Base-by-base conservation (phyloP, 53 echinoderm and acorn worm species). In the Patiria pectinifera region DNA sequence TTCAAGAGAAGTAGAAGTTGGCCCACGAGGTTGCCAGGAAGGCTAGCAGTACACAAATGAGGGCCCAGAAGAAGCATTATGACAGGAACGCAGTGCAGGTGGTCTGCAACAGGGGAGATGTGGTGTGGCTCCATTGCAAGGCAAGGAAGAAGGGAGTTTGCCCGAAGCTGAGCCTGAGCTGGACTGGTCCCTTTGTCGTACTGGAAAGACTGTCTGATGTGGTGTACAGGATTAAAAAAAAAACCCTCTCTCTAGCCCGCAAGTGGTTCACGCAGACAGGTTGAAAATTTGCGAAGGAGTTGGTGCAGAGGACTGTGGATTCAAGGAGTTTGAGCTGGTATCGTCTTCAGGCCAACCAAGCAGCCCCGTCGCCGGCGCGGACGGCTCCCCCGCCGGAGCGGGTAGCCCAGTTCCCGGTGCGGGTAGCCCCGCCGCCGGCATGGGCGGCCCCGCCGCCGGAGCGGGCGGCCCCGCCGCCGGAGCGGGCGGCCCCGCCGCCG, bases 11-110 rank as follows among this genome's bases (percentile, higher is more conserved):
- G 63, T 58, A 69, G 15, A 49, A 69, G 62, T 21, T 85, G 35
- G 85, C 85, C 43, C 85, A 85, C 85, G 69, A 85, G 59, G 85
- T 85, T 62, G 85, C 85, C 19, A 85, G 66, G 69, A 62, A 69
- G 46, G 35, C 63, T 6, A 66, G 53, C 21, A 45, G 85, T 69
- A 45, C 45, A 62, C 85, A 85, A 60, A 85, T 85, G 85, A 62
- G 45, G 63, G n/a, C 85, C 16, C 85, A 85, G 85, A 85, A 85
- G 53, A 69, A 45, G 63, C 85, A 85, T 45, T 85, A 85, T 45
- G 85, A 85, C 66, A 23, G 43, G 85, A 85, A 85, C 43, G 79
- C 45, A 15, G 11, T 44, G 35, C 47, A 1, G 59, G n/a, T 6
- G 82, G 13, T 82, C 46, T 58, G 58, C 53, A 48, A 82, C 82